A percentile compares a stretch with the other conserved stretches of the same genome.
Conservation (phyloP, 2,888 invertebrate genomes). For the Parascotia fuliginaria region DNA sequence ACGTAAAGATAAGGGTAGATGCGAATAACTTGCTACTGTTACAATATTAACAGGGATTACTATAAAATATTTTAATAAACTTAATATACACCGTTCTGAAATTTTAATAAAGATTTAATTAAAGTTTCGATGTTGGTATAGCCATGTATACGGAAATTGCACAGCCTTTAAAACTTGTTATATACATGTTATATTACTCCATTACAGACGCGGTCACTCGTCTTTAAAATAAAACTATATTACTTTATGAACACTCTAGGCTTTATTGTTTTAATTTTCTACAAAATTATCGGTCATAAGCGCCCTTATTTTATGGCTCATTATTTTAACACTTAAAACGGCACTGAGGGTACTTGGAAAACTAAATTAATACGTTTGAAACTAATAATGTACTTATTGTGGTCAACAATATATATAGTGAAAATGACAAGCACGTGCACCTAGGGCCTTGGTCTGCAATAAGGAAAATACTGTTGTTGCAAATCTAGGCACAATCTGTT, state of each 20-base stretch:
- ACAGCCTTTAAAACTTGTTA: constrained; percentile 4
- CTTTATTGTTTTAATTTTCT: not conserved
- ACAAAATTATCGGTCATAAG: no score
- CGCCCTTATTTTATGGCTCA: no score
- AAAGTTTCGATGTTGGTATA: constrained; percentile 17
- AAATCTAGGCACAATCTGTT: no score
- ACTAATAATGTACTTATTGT: no score
- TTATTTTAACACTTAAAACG: no score
- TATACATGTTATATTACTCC: not conserved
- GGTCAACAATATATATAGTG: no score
- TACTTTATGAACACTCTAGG: not conserved
- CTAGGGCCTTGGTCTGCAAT: no score
- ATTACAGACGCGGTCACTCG: not conserved
- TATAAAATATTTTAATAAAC: constrained; percentile 36
- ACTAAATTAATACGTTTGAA: no score
- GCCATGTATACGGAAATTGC: constrained; percentile 11
- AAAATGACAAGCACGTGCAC: no score
- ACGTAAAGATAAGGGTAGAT: constrained; percentile 23
- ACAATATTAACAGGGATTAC: constrained; percentile 31
- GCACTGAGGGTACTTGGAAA: no score
- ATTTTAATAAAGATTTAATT: constrained; percentile 44
- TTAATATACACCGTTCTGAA: constrained; percentile 32
- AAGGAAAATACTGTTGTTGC: no score
- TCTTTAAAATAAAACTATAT: not conserved
- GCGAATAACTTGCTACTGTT: constrained; percentile 24